phyloP scores from a whole-genome alignment of 1,140 invertebrate genomes.

The Drosophila sp. region DNA sequence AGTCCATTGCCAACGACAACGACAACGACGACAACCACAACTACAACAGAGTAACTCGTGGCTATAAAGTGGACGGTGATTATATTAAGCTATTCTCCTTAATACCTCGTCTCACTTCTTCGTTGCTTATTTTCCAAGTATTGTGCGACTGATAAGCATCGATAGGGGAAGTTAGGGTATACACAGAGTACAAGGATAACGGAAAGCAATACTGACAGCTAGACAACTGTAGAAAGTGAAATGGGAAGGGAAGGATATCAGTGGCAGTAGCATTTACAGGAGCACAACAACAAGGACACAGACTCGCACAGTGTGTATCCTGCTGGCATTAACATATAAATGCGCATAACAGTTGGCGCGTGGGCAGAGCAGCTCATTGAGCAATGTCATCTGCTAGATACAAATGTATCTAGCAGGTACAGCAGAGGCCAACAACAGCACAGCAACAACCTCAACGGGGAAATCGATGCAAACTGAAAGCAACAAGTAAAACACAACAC shows the following conservation, averaged over 20 bases:
- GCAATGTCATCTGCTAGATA: constrained; percentile 44
- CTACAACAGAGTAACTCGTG: neutral
- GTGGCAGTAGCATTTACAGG: constrained; percentile 3
- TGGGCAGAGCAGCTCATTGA: constrained; percentile 39
- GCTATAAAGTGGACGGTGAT: constrained; percentile 36
- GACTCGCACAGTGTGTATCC: constrained; percentile 40
- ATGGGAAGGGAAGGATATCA: neutral
- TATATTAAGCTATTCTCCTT: constrained; percentile 40
- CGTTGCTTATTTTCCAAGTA: constrained; percentile 19
- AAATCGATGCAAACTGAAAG: constrained; percentile 60
- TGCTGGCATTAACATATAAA: constrained; percentile 73
- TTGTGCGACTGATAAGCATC: constrained; percentile 49
- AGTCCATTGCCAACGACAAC: neutral
- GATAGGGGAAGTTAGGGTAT: constrained; percentile 11
- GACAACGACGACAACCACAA: neutral
- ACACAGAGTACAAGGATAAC: constrained; percentile 1
- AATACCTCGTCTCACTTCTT: constrained; percentile 21
- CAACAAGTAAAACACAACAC: constrained; percentile 67
- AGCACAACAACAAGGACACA: constrained; percentile 40
- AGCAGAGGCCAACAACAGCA: constrained; percentile 34
- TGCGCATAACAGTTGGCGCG: constrained; percentile 63
- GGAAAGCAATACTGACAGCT: constrained; percentile 29
- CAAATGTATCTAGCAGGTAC: constrained; percentile 63
- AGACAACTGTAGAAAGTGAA: constrained; percentile 17
- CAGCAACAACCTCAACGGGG: constrained; percentile 25